These are phyloP conservation scores for Rhinolophus sinicus DNA, from an alignment of 2,113 vertebrate species.

Conservation along the genomic window DNA sequence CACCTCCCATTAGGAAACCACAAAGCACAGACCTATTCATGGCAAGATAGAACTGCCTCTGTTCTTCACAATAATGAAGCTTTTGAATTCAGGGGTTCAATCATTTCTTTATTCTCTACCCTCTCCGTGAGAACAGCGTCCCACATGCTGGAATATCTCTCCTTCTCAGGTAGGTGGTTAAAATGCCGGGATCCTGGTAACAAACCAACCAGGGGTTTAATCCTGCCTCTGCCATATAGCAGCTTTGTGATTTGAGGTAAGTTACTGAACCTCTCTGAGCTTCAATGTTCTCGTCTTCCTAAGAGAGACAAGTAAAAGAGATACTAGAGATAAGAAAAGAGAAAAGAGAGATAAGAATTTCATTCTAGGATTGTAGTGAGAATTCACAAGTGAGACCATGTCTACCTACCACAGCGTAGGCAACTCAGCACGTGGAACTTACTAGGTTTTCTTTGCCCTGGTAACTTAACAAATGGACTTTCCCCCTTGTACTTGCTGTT, in stretches of 20 bases:
- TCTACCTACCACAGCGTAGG: not conserved
- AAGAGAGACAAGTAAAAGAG: not conserved
- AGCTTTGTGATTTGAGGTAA: slow-evolving; percentile 33
- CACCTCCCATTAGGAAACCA: not conserved
- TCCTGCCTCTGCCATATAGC: not conserved
- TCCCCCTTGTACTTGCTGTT: not conserved
- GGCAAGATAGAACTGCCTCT: not conserved
- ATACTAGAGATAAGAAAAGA: not conserved
- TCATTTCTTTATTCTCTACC: slow-evolving; percentile 67
- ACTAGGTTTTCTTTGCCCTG: not conserved
- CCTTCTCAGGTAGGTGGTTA: not conserved
- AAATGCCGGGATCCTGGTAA: not conserved
- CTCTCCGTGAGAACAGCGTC: slow-evolving; percentile 48
- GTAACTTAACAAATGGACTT: not conserved
- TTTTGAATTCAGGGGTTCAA: slow-evolving; percentile 60
- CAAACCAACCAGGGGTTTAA: not conserved
- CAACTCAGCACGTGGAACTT: not conserved
- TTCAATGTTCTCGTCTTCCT: not conserved
- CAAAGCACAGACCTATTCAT: slow-evolving; percentile 35
- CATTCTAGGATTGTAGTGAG: not conserved
- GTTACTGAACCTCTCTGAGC: slow-evolving; percentile 25
- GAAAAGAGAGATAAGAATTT: not conserved
- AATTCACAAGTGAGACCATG: not conserved
- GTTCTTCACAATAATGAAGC: slow-evolving; percentile 51
- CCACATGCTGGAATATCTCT: not conserved